Percentiles rank a stretch among this genome's conserved stretches.
Conservation (phyloP, 2,888 invertebrate species). For the Dioctria rufipes region DNA sequence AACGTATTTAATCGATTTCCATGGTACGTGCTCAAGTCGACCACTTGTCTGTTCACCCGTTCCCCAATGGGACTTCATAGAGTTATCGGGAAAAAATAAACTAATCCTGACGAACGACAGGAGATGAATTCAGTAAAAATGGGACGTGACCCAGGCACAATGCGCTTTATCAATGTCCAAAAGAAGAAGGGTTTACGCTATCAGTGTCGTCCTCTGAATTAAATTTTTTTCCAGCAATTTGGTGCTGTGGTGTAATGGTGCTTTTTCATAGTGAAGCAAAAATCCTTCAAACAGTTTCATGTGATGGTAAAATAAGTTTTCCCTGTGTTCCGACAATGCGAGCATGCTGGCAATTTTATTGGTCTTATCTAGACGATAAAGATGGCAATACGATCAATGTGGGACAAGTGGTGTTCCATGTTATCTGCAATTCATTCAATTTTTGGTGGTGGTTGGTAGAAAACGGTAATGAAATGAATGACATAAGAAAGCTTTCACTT, state of each 20-base stretch:
- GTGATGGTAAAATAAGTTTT: constrained; percentile 13
- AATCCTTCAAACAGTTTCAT: constrained; percentile 28
- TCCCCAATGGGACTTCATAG: neutral
- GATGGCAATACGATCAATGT: too few relatives aligned
- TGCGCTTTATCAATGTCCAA: constrained; percentile 24
- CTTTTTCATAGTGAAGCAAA: constrained; percentile 7
- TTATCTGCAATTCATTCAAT: too few relatives aligned
- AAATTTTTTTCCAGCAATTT: neutral
- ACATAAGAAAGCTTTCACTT: too few relatives aligned
- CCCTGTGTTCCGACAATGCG: constrained; percentile 16
- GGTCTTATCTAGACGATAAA: constrained; percentile 15
- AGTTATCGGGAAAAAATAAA: constrained; percentile 20
- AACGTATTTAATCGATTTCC: constrained; percentile 36
- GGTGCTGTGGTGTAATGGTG: too few relatives aligned
- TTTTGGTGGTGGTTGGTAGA: too few relatives aligned
- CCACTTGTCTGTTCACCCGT: constrained; percentile 4
- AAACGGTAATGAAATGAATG: too few relatives aligned
- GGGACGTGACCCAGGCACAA: constrained; percentile 17
- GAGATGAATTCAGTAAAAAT: constrained; percentile 21
- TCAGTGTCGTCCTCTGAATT: constrained; percentile 10
- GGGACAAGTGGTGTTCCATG: too few relatives aligned
- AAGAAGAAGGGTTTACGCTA: constrained; percentile 17
- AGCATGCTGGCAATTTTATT: constrained; percentile 32
- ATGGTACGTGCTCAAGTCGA: constrained; percentile 5
- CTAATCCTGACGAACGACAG: constrained; percentile 22